phyloP scores from a whole-genome alignment of 2,113 vertebrate genomes.

The Nycticryphes semicollaris region DNA sequence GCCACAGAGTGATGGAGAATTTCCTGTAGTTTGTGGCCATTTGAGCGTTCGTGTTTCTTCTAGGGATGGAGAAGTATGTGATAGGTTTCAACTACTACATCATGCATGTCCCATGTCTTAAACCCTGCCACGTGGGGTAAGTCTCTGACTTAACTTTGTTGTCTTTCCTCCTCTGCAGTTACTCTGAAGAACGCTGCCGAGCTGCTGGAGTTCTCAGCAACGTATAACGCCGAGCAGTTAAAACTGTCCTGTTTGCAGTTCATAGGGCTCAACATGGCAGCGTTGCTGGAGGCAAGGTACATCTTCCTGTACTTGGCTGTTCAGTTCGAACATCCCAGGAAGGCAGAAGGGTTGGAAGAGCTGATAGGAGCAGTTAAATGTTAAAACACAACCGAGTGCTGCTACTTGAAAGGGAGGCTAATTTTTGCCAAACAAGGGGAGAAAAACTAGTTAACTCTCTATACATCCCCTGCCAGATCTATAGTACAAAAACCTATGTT shows the following conservation, averaged over 20 bases:
- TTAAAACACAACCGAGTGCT: not conserved
- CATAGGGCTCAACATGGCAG: conserved; percentile 91
- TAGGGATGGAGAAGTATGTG: not conserved
- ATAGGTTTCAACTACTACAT: not conserved
- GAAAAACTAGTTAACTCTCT: not conserved
- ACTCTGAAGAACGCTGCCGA: conserved; percentile 93
- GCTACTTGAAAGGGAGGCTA: not conserved
- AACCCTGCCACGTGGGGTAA: not conserved
- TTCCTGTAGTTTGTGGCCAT: not conserved
- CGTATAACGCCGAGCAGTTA: conserved; percentile 92
- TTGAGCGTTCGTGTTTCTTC: not conserved
- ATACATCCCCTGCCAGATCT: not conserved
- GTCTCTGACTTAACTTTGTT: not conserved
- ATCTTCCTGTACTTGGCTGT: not conserved
- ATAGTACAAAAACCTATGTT: not conserved
- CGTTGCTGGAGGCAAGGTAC: conserved; percentile 92
- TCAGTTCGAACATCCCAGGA: not conserved
- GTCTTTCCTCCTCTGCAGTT: conserved; percentile 74
- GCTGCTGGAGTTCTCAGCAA: conserved; percentile 89
- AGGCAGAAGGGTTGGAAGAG: not conserved
- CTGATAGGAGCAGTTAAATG: not conserved
- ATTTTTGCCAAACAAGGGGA: not conserved
- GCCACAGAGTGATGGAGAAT: not conserved
- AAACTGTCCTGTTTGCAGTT: conserved; percentile 95
- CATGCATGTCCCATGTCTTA: not conserved